Conservation (phyloP, 1,140 invertebrate species). For the Eumeta japonica region DNA sequence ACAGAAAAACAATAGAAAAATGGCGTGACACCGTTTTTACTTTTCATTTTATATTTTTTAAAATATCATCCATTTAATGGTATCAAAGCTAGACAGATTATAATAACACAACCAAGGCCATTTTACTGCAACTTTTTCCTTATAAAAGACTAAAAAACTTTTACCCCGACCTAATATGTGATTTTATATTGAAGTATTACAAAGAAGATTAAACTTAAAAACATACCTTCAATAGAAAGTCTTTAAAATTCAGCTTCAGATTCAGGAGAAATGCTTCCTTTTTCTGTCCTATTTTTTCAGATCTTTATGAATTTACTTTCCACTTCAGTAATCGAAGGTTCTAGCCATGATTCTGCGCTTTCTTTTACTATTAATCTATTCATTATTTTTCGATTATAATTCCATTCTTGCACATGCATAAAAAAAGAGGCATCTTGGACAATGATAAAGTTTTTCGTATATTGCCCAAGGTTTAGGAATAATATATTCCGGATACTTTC, state of each 20-base stretch:
- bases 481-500: neutral
- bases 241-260: neutral
- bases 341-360: neutral
- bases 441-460: neutral
- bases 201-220: neutral
- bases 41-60: too few species aligned
- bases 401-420: neutral
- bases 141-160: too few species aligned
- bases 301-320: neutral
- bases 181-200: too few species aligned
- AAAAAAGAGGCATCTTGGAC: neutral
- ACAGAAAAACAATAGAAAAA: too few species aligned
- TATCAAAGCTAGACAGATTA: too few species aligned
- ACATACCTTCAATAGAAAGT: neutral
- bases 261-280: neutral
- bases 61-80: too few species aligned
- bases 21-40: too few species aligned
- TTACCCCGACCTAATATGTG: too few species aligned
- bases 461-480: neutral
- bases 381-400: neutral
- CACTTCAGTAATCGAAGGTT: neutral
- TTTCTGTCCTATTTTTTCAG: neutral
- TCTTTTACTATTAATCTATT: neutral
- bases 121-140: too few species aligned
- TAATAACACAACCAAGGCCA: too few species aligned